A percentile compares a stretch with the other conserved stretches of the same genome.
phyloP scores from a whole-genome alignment of 2,113 vertebrate species.

The Pogona vitticeps region DNA sequence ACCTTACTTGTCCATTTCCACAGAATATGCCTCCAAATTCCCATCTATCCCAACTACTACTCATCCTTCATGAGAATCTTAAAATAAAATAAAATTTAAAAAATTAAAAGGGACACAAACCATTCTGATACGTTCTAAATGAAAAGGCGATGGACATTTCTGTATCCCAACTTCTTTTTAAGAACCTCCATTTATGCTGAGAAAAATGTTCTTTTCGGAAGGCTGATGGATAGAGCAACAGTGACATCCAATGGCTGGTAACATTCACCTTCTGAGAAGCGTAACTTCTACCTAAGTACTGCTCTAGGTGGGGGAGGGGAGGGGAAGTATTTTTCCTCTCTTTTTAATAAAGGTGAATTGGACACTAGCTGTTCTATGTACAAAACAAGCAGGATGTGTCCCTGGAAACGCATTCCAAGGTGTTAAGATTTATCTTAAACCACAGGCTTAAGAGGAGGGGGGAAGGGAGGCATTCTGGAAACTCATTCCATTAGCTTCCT shows the following conservation, averaged over 20 bases:
- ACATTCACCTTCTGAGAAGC: conserved; percentile 19
- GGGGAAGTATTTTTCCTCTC: not conserved
- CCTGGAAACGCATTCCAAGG: conserved; percentile 17
- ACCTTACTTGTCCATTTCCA: not conserved
- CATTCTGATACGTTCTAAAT: conserved; percentile 34
- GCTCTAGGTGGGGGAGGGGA: not conserved
- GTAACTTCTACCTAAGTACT: not conserved
- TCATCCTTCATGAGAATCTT: conserved; percentile 25
- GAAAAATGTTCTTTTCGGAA: not conserved
- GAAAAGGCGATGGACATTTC: conserved; percentile 35
- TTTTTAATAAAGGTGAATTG: conserved; percentile 10
- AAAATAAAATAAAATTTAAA: too few relatives aligned
- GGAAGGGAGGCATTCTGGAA: not conserved
- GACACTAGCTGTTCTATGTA: conserved; percentile 12
- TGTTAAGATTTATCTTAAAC: conserved; percentile 42
- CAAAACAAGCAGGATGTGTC: conserved; percentile 19
- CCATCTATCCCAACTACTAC: conserved; percentile 32
- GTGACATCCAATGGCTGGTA: conserved; percentile 75
- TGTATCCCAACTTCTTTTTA: conserved; percentile 54
- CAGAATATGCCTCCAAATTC: conserved; percentile 39
- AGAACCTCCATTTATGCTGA: conserved; percentile 4
- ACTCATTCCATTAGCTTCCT: not conserved
- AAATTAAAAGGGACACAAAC: not conserved
- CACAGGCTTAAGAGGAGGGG: not conserved
- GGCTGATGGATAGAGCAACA: conserved; percentile 69